Evolutionary conservation across 1,140 invertebrate genomes (phyloP), one percentile per base, ranked within the genome.

Genomic region (Megalonaias nervosa): DNA sequence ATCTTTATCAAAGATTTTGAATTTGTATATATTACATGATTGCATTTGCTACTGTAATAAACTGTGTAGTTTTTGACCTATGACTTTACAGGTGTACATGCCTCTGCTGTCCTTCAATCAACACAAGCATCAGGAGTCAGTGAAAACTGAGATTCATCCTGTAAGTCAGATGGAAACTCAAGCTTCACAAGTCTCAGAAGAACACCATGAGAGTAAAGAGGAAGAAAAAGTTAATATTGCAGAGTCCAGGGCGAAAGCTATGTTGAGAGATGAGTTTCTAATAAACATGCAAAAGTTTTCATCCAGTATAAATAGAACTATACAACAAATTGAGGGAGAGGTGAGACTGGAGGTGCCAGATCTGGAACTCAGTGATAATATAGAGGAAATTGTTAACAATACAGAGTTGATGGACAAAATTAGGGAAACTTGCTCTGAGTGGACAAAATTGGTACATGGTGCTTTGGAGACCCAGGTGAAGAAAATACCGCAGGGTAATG

Each of bases 401-500:
- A 81, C 86, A 64, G 87, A 88, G 60, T 74, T 92, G 2, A 85
- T 89, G 71, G 81, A 82, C 23, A 55, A 86, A 19, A 84, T 91
- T 66, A 84, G 84, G 79, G 84, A 89, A 26, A 85, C 84, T 21
- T 89, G 88, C 75, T 60, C 72, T 26, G 86, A 90, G 64, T 92
- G 91, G 91, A 83, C 87, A 16, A 83, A 88, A 60, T 85, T 90
- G 70, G 85, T 92, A 17, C 81, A 82, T 60, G 80, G 74, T 21
- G 91, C 90, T 21, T 70, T 92, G 12, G 88, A 91, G 59, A 82
- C 75, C 23, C 86, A 87, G 70, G 77, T 90, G 76, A 88, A 89
- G 71, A 90, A 88, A 76, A 82, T 82, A 61, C 92, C 93, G 1
- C 91, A 93, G 64, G 94, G 93, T 0, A 94, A 94, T 76, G 94